phyloP scores from a whole-genome alignment of 2,797 vertebrate genomes.

The Pseudochirops cupreus region DNA sequence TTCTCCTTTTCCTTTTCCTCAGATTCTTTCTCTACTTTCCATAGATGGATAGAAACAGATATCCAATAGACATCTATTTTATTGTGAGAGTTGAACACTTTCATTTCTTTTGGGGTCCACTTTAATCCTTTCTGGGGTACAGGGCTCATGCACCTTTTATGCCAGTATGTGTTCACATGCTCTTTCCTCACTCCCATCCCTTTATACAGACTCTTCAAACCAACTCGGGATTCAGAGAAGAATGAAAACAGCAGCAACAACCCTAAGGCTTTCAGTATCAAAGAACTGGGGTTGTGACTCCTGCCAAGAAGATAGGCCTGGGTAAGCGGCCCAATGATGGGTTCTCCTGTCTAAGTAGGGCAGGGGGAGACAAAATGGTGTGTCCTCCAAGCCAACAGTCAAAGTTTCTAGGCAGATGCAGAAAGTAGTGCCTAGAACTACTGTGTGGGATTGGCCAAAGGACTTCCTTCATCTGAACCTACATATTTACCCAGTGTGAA shows the following conservation, averaged over 20 bases:
- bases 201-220: not conserved
- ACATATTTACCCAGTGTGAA: not conserved
- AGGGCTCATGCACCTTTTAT: not conserved
- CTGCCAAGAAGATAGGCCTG: not conserved
- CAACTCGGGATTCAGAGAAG: not conserved
- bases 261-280: not conserved
- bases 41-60: not conserved
- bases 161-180: not conserved
- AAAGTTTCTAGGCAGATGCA: slow-evolving; percentile 33
- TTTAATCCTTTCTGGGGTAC: slow-evolving; percentile 24
- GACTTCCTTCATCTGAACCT: not conserved
- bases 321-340: not conserved
- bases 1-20: not conserved
- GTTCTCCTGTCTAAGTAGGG: not conserved
- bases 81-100: slow-evolving; percentile 39
- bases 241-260: not conserved
- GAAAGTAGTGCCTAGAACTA: slow-evolving; percentile 5
- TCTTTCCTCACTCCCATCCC: not conserved
- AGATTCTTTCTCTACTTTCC: not conserved
- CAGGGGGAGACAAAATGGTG: not conserved
- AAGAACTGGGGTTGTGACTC: not conserved
- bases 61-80: not conserved
- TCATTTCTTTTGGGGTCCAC: slow-evolving; percentile 56
- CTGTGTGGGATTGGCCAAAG: not conserved
- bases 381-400: slow-evolving; percentile 47